Conservation (phyloP, 2,888 invertebrate genomes). For the Nemotelus pantherinus region DNA sequence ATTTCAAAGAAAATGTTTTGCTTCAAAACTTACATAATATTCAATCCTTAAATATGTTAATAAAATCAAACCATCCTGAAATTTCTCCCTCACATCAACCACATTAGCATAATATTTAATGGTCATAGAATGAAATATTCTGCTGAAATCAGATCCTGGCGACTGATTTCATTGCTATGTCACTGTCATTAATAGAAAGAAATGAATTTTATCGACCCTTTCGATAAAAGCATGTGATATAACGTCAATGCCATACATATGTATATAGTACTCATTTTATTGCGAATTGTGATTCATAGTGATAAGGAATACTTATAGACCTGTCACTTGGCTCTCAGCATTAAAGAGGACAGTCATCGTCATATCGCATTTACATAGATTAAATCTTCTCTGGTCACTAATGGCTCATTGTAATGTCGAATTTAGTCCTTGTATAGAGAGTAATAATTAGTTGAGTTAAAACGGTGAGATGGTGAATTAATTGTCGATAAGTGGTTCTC, state of each 20-base stretch:
- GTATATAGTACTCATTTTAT: background rate
- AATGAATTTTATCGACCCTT: background rate
- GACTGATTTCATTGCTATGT: background rate
- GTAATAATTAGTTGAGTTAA: background rate
- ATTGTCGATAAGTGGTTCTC: no score
- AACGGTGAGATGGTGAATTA: background rate
- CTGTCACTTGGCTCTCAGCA: no score
- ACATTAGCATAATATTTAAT: no score
- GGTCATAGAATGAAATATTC: no score
- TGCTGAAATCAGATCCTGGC: background rate
- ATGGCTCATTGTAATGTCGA: background rate
- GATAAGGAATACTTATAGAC: background rate
- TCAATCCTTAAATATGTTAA: no score
- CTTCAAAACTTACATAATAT: no score
- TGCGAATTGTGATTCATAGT: background rate
- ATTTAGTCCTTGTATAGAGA: background rate
- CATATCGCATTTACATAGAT: slow-evolving; percentile 9
- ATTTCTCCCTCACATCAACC: no score
- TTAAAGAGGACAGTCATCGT: background rate
- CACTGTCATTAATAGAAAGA: background rate
- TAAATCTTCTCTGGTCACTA: background rate
- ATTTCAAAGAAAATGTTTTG: no score
- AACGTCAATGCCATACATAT: background rate
- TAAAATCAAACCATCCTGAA: no score
- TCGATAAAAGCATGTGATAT: background rate